Evolutionary conservation across 2,113 vertebrate genomes (phyloP).

Genomic region (Siphamia tubifer): DNA sequence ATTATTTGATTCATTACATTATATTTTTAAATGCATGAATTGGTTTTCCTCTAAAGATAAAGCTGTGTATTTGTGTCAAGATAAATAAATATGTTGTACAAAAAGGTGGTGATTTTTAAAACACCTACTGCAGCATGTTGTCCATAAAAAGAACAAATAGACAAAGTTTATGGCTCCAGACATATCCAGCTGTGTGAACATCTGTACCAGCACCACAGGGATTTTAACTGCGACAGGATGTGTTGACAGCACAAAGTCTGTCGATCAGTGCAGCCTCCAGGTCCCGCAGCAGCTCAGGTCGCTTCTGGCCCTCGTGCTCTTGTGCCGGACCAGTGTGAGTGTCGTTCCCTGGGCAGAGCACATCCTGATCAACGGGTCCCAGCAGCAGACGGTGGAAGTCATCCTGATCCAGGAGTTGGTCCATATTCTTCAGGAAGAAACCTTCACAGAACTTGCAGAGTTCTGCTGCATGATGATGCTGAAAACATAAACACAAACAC

Average conservation of each 20-base stretch:
- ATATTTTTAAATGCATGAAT: too few relatives aligned
- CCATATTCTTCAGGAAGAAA: conserved; percentile 93
- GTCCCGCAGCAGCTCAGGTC: conserved; percentile 45
- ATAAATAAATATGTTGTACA: not conserved
- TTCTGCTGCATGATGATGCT: conserved; percentile 84
- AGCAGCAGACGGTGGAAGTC: conserved; percentile 89
- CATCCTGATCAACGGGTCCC: conserved; percentile 28
- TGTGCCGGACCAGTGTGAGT: not conserved
- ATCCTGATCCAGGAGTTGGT: conserved; percentile 82
- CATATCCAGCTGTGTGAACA: not conserved
- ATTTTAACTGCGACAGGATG: conserved; percentile 34
- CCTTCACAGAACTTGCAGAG: conserved; percentile 87
- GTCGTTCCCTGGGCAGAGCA: not conserved
- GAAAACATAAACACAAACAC: conserved; percentile 8
- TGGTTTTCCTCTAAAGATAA: too few relatives aligned
- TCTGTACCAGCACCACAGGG: not conserved
- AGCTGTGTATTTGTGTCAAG: not conserved
- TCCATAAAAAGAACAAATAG: too few relatives aligned
- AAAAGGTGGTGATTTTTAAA: too few relatives aligned
- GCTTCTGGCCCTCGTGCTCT: conserved; percentile 17
- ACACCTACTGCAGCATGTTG: not conserved
- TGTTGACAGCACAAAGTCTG: conserved; percentile 52
- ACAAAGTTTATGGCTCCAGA: too few relatives aligned
- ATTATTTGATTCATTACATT: too few relatives aligned
- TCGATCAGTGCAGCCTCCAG: conserved; percentile 58